Evolutionary conservation across 1,140 invertebrate species (phyloP).

Genomic region (Macrotrachela quadricornifera): DNA sequence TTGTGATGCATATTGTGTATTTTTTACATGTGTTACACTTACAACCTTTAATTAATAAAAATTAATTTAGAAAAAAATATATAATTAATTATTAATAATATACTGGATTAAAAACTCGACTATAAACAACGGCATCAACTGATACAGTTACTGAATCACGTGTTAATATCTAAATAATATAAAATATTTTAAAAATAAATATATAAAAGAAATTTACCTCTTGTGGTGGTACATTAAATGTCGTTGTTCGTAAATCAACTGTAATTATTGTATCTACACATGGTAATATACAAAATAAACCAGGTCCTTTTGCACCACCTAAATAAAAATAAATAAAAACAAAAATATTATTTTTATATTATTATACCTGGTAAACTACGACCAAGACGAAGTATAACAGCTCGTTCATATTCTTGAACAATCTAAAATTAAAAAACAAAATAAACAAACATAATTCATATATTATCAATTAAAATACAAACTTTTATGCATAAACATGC

Average conservation of each 20-base stretch:
- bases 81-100: no score
- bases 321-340: no score
- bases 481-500: background rate
- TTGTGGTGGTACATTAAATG: slow-evolving; percentile 11
- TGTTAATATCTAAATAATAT: slow-evolving; percentile 4
- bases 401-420: slow-evolving; percentile 10
- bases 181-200: no score
- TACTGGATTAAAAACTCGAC: slow-evolving; percentile 1
- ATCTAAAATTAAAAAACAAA: background rate
- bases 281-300: slow-evolving; percentile 8
- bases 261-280: background rate
- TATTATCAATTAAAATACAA: background rate
- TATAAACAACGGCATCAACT: slow-evolving; percentile 3
- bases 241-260: slow-evolving; percentile 8
- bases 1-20: slow-evolving; percentile 9
- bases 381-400: slow-evolving; percentile 10
- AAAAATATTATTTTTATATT: no score
- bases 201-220: background rate
- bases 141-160: slow-evolving; percentile 12
- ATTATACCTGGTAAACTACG: background rate
- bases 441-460: background rate
- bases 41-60: background rate
- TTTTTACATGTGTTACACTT: slow-evolving; percentile 11
- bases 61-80: no score
- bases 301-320: slow-evolving; percentile 10